Evolutionary conservation across 92 coral and sea anemone species (phyloP).

Genomic region (Epizoanthus fatuus): DNA sequence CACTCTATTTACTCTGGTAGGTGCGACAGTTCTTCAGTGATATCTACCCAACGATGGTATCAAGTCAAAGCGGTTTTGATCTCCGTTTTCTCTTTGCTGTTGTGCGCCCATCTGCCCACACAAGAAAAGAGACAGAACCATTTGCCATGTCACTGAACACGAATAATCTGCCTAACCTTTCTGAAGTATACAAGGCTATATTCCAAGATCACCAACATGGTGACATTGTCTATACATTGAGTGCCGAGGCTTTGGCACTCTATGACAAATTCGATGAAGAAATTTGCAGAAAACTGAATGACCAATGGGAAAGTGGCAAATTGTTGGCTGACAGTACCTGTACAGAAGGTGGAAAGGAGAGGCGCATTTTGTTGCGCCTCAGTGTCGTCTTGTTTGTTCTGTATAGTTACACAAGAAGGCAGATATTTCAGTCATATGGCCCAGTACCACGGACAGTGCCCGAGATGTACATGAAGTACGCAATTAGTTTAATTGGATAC

Average conservation of each 20-base stretch:
- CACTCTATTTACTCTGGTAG: neutral
- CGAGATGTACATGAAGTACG: conserved; percentile 35
- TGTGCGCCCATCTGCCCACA: conserved; percentile 47
- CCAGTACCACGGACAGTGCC: conserved; percentile 45
- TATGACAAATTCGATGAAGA: conserved; percentile 65
- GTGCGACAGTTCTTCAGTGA: conserved; percentile 61
- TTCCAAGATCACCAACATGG: conserved; percentile 55
- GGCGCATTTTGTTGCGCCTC: conserved; percentile 15
- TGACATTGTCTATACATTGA: conserved; percentile 50
- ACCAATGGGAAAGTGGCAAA: conserved; percentile 52
- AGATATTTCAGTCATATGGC: conserved; percentile 66
- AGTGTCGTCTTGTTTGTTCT: conserved; percentile 39
- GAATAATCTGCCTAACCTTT: conserved; percentile 49
- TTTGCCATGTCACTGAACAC: conserved; percentile 41
- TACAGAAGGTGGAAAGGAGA: conserved; percentile 42
- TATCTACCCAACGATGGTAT: conserved; percentile 64
- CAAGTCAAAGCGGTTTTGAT: conserved; percentile 59
- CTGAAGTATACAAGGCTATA: conserved; percentile 55
- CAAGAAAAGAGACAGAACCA: conserved; percentile 56
- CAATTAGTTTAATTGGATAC: conserved; percentile 28
- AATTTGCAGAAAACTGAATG: conserved; percentile 59
- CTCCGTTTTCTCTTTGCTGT: conserved; percentile 57
- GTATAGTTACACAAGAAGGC: conserved; percentile 64
- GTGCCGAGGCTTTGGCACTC: conserved; percentile 46
- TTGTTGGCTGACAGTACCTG: conserved; percentile 16